Evolutionary conservation across 2,888 invertebrate genomes (phyloP).

Genomic region (Phyllotreta cruciferae): DNA sequence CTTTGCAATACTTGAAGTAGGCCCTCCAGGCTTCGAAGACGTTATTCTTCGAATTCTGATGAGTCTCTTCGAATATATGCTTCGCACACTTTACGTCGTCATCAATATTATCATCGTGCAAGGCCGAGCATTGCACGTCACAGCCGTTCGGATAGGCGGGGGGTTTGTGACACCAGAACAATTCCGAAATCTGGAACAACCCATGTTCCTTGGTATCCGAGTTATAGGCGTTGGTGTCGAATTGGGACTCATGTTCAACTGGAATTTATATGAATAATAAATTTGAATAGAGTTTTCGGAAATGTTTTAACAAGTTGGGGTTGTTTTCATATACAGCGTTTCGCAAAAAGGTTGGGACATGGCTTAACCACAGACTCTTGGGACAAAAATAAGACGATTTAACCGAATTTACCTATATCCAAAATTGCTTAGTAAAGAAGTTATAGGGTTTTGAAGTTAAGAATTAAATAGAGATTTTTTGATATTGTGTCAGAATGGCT

Average conservation of each 20-base stretch:
- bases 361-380: too few relatives aligned
- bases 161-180: slow-evolving; percentile 65
- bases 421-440: too few relatives aligned
- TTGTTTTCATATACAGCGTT: neutral
- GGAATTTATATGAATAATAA: neutral
- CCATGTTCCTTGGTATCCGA: slow-evolving; percentile 73
- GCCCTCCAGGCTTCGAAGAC: slow-evolving; percentile 80
- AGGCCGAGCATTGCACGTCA: slow-evolving; percentile 65
- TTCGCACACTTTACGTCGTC: slow-evolving; percentile 75
- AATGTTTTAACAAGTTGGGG: neutral
- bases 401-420: too few relatives aligned
- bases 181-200: slow-evolving; percentile 73
- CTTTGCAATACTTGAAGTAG: slow-evolving; percentile 68
- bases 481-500: too few relatives aligned
- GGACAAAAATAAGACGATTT: too few relatives aligned
- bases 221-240: slow-evolving; percentile 71
- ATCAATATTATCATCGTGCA: slow-evolving; percentile 73
- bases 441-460: too few relatives aligned
- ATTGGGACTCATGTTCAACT: slow-evolving; percentile 70
- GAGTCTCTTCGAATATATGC: slow-evolving; percentile 71
- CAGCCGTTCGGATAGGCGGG: slow-evolving; percentile 66
- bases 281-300: neutral
- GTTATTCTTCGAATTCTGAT: slow-evolving; percentile 70
- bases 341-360: too few relatives aligned
- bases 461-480: too few relatives aligned